These are phyloP conservation scores for Enoplosus armatus DNA, from an alignment of 2,797 vertebrate species.

Conservation along the genomic window DNA sequence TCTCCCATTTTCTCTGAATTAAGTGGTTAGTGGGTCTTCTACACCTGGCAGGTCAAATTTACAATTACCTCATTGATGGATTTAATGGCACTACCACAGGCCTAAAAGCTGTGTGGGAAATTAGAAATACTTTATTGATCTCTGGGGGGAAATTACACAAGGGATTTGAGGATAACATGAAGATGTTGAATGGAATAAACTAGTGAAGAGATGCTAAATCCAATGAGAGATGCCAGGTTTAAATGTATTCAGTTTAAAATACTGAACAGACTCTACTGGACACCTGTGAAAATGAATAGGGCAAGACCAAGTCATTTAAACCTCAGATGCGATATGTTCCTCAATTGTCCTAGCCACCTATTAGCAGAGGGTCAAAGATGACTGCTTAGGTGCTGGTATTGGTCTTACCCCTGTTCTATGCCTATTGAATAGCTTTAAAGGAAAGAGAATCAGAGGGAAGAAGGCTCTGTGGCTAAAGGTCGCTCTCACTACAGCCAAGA, in stretches of 20 bases:
- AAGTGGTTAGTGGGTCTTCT: too few relatives aligned
- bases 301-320: not conserved
- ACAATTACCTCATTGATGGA: too few relatives aligned
- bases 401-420: not conserved
- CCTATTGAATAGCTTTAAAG: not conserved
- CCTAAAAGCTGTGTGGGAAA: too few relatives aligned
- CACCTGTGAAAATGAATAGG: not conserved
- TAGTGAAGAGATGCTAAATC: too few relatives aligned
- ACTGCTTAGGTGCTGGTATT: not conserved
- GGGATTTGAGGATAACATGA: too few relatives aligned
- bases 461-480: not conserved
- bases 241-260: conserved; percentile 9
- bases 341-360: not conserved
- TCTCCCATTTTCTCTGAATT: too few relatives aligned
- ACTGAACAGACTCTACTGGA: not conserved
- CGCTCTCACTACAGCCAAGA: too few relatives aligned
- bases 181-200: too few relatives aligned
- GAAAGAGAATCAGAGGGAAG: not conserved
- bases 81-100: too few relatives aligned
- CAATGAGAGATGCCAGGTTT: not conserved
- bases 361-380: not conserved
- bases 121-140: too few relatives aligned
- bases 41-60: too few relatives aligned
- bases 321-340: conserved; percentile 1
- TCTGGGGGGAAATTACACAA: too few relatives aligned